Evolutionary conservation across 2,797 vertebrate species (phyloP), one percentile per base, ranked within the genome.

Genomic region (Sciurus vulgaris): DNA sequence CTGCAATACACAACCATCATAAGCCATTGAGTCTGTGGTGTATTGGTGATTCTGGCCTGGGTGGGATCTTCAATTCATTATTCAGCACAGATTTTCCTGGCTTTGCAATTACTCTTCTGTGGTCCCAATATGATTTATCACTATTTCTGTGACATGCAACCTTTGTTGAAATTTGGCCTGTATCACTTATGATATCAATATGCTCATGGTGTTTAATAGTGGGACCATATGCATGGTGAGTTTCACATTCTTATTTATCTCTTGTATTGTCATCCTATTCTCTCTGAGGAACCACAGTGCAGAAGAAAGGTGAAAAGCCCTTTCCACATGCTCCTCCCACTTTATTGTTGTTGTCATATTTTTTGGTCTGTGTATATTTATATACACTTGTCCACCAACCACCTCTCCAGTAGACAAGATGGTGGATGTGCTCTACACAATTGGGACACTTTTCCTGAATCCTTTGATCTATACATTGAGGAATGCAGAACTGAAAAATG

Each of bases 401-500:
- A 86, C 30, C 1, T 97, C 96, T 81, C 73, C 93, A 10, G 10
- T n/a, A 38, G 90, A 97, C 69, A 98, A 97, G 65, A 69, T 91
- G 15, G 78, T 94, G 22, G 49, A 90, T 61, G 49, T 97, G 1
- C 97, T 98, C 90, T 96, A 96, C 2, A 90, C 89, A 5, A 90
- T 92, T 35, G 47, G 79, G 8, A 95, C 95, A 56, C 94, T 73
- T 4, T 61, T 97, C 20, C 51, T 97, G 10, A 96, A 96, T 24
- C 93, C 96, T 38, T 44, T 98, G 44, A 91, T 97, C 44, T 97
- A 97, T 17, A 95, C 95, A 3, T 41, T 96, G 56, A 97, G 96
- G 14, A 98, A 95, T 86, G 59, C 72, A 61, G 89, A 97, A 30
- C 81, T 97, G 3, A 96, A 96, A 81, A 93, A 28, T 13, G 93